Evolutionary conservation across 2,113 vertebrate genomes (phyloP).

Genomic region (Cephalopterus ornatus): DNA sequence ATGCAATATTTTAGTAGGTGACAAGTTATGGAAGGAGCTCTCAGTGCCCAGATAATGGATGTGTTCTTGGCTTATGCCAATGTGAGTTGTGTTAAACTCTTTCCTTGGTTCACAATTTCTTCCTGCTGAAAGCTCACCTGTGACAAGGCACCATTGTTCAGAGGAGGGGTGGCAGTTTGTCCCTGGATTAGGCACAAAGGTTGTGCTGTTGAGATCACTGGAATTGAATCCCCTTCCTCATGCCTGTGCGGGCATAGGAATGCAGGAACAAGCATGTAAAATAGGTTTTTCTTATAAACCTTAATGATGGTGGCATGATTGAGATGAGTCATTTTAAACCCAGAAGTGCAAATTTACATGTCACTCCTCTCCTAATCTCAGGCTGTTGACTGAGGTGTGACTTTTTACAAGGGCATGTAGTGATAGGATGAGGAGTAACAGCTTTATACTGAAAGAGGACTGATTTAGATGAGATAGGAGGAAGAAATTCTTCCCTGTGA

Average conservation of each 20-base stretch:
- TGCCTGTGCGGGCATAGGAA: not conserved
- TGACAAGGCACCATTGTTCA: not conserved
- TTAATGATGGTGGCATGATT: not conserved
- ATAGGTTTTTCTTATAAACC: not conserved
- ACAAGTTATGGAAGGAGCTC: not conserved
- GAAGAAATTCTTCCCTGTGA: not conserved
- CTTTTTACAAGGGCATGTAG: not conserved
- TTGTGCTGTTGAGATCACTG: not conserved
- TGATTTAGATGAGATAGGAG: not conserved
- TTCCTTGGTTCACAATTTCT: not conserved
- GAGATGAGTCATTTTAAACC: not conserved
- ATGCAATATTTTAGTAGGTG: not conserved
- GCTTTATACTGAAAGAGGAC: not conserved
- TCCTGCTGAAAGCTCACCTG: not conserved
- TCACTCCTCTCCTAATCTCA: not conserved
- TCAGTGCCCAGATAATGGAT: not conserved
- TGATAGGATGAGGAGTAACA: not conserved
- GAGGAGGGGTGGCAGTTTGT: not conserved
- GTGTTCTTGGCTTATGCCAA: not conserved
- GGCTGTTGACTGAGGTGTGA: not conserved
- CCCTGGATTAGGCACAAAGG: not conserved
- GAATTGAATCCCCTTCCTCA: not conserved
- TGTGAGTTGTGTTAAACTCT: not conserved
- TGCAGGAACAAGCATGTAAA: not conserved
- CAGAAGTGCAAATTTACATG: not conserved